These are phyloP conservation scores for Coccyzus lansbergi DNA, from an alignment of 2,797 vertebrate genomes.

Conservation along the genomic window DNA sequence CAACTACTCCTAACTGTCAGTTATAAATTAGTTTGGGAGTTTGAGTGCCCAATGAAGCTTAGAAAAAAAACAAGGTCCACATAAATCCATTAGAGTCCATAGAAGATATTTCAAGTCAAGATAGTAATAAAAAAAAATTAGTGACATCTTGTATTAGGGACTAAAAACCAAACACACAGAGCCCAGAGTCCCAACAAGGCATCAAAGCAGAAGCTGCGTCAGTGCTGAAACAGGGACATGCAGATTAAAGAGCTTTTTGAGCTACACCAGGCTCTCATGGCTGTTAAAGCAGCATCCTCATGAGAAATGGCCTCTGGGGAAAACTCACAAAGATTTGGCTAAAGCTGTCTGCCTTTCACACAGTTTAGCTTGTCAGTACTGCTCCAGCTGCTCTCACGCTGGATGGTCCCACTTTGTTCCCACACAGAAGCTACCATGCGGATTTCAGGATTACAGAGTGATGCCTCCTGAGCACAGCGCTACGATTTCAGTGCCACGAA, in stretches of 20 bases:
- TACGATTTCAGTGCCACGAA: background rate
- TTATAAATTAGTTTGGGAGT: constrained; percentile 41
- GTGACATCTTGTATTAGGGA: background rate
- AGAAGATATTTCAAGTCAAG: background rate
- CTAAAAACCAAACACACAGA: background rate
- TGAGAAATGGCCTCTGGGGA: background rate
- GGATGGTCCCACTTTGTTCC: background rate
- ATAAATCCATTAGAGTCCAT: background rate
- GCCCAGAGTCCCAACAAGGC: background rate
- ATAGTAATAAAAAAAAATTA: background rate
- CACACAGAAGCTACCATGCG: background rate
- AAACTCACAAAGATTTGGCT: background rate
- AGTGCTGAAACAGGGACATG: background rate
- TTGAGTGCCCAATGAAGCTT: background rate
- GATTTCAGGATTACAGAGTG: background rate
- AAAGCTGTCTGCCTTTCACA: background rate
- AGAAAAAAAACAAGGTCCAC: background rate
- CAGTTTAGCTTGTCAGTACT: background rate
- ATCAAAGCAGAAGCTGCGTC: constrained; percentile 20
- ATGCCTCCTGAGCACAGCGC: background rate
- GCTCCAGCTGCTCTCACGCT: background rate
- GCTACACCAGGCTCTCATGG: background rate
- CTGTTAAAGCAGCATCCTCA: background rate
- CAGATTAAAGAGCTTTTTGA: constrained; percentile 26
- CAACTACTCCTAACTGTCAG: constrained; percentile 7